These are phyloP conservation scores for Eulemur rufifrons DNA, from an alignment of 2,113 vertebrate species.

Conservation along the genomic window DNA sequence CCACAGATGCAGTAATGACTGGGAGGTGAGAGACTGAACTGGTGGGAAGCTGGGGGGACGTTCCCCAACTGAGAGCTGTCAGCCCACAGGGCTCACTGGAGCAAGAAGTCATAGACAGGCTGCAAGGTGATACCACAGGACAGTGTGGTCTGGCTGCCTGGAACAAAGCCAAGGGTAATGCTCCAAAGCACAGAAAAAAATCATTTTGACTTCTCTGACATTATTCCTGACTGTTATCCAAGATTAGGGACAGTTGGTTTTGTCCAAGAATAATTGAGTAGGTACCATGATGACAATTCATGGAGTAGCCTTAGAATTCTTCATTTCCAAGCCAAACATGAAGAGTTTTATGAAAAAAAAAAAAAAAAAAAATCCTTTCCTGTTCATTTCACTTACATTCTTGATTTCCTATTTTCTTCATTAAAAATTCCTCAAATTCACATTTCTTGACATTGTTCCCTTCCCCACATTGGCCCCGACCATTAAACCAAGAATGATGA, in stretches of 20 bases:
- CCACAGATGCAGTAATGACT: not conserved
- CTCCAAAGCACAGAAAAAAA: not conserved
- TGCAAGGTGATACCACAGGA: not conserved
- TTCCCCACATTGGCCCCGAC: not conserved
- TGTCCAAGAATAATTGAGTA: not conserved
- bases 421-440: not conserved
- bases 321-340: not conserved
- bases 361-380: not conserved
- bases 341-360: not conserved
- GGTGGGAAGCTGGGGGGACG: not conserved
- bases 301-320: not conserved
- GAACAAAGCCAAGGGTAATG: not conserved
- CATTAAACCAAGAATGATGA: not conserved
- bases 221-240: not conserved
- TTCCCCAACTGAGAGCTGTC: not conserved
- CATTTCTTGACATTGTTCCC: not conserved
- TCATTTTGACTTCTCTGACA: not conserved
- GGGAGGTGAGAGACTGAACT: not conserved
- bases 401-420: not conserved
- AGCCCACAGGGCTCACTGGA: not conserved
- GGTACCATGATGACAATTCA: not conserved
- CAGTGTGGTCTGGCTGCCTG: not conserved
- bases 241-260: not conserved
- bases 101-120: not conserved
- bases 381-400: not conserved